A percentile compares a stretch with the other conserved stretches of the same genome.
These are phyloP conservation scores for Sebastes schlegelii DNA, from an alignment of 2,113 vertebrate genomes.

Conservation along the genomic window DNA sequence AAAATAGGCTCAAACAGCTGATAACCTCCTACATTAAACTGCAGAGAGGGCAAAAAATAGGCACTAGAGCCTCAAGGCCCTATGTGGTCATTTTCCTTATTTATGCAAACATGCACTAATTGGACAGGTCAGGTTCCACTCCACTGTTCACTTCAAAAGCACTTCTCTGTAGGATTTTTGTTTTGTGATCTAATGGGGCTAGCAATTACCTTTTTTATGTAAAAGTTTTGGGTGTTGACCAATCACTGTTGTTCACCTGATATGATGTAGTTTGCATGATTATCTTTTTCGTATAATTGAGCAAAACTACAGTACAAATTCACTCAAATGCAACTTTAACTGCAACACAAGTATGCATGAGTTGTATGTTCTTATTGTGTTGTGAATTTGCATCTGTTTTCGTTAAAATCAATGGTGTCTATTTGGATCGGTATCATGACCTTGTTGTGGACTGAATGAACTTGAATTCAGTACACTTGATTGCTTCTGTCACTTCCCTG, in stretches of 20 bases:
- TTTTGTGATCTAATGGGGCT: neutral
- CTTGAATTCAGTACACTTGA: neutral
- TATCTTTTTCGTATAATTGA: neutral
- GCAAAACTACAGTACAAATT: neutral
- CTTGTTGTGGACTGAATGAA: no score
- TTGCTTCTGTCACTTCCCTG: neutral
- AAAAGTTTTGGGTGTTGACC: neutral
- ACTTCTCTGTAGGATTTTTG: neutral
- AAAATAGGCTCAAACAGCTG: slow-evolving; percentile 21
- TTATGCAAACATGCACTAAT: slow-evolving; percentile 26
- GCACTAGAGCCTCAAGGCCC: neutral
- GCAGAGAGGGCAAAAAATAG: neutral
- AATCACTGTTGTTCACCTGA: neutral
- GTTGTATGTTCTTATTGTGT: slow-evolving; percentile 1
- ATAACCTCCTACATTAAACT: slow-evolving; percentile 12
- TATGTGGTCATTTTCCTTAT: slow-evolving; percentile 22
- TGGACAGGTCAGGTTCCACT: slow-evolving; percentile 13
- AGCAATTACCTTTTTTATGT: neutral
- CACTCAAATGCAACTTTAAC: neutral
- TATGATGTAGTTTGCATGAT: neutral
- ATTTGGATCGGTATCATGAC: neutral
- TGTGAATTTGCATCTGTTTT: neutral
- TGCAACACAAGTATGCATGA: neutral
- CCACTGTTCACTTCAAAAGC: neutral
- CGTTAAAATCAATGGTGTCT: neutral